Conservation (phyloP, 1,140 invertebrate genomes). For the Panonychus citri region DNA sequence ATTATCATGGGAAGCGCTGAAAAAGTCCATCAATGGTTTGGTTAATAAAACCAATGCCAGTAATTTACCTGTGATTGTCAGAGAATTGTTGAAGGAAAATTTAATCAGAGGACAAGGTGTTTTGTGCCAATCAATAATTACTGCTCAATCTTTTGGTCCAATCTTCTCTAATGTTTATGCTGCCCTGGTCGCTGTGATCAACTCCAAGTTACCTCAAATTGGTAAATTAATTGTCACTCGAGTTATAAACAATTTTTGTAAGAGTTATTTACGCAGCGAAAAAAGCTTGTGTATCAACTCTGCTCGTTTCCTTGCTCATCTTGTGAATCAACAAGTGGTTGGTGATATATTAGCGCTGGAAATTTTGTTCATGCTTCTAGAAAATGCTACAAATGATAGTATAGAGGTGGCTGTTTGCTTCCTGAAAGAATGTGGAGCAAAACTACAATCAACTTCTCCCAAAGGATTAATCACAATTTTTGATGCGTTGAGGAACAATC, state of each 20-base stretch:
- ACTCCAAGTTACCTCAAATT: conserved; percentile 93
- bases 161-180: conserved; percentile 96
- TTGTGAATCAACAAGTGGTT: conserved; percentile 83
- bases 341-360: conserved; percentile 93
- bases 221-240: conserved; percentile 77
- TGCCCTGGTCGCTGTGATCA: conserved; percentile 74
- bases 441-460: conserved; percentile 68
- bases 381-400: conserved; percentile 86
- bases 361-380: conserved; percentile 72
- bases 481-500: conserved; percentile 69
- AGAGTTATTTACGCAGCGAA: conserved; percentile 78
- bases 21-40: conserved; percentile 95
- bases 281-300: conserved; percentile 74
- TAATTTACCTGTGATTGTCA: conserved; percentile 77
- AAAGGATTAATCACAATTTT: conserved; percentile 82
- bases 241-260: conserved; percentile 76
- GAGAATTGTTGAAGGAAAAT: conserved; percentile 80
- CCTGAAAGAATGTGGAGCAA: conserved; percentile 87
- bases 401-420: conserved; percentile 91
- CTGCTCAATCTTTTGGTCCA: conserved; percentile 85
- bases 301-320: conserved; percentile 77
- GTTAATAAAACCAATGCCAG: conserved; percentile 95
- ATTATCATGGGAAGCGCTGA: conserved; percentile 98
- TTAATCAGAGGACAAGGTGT: conserved; percentile 73
- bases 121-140: conserved; percentile 77